These are phyloP conservation scores for Peromyscus eremicus DNA, from an alignment of 2,797 vertebrate genomes.

Conservation along the genomic window DNA sequence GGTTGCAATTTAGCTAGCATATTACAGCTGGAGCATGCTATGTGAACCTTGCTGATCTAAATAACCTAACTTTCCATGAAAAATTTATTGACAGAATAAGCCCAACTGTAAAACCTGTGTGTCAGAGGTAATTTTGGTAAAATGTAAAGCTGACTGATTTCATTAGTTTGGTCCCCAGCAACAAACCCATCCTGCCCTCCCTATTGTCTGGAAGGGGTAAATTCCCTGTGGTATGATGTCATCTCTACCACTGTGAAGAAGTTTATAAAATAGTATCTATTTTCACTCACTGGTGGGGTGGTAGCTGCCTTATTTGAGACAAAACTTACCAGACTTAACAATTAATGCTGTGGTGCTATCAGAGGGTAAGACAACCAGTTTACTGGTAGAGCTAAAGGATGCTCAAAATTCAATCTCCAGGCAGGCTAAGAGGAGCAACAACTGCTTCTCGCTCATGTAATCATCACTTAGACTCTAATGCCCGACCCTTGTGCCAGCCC, in stretches of 20 bases:
- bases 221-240: constrained; percentile 10
- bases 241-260: background rate
- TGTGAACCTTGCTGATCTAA: constrained; percentile 78
- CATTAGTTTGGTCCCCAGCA: constrained; percentile 73
- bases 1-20: constrained; percentile 80
- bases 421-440: background rate
- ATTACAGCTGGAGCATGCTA: constrained; percentile 77
- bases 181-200: constrained; percentile 47
- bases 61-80: constrained; percentile 82
- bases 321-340: constrained; percentile 12
- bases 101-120: constrained; percentile 76
- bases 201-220: background rate
- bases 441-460: background rate
- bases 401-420: background rate
- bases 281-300: background rate
- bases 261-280: background rate
- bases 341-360: background rate
- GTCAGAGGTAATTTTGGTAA: constrained; percentile 81
- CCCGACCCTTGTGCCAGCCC: background rate
- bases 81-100: constrained; percentile 82
- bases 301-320: background rate
- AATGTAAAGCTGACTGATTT: constrained; percentile 79
- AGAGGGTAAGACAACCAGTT: background rate
- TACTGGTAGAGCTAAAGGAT: constrained; percentile 44
- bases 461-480: background rate